Conservation (phyloP, 2,888 invertebrate species). For the Seira ritae region DNA sequence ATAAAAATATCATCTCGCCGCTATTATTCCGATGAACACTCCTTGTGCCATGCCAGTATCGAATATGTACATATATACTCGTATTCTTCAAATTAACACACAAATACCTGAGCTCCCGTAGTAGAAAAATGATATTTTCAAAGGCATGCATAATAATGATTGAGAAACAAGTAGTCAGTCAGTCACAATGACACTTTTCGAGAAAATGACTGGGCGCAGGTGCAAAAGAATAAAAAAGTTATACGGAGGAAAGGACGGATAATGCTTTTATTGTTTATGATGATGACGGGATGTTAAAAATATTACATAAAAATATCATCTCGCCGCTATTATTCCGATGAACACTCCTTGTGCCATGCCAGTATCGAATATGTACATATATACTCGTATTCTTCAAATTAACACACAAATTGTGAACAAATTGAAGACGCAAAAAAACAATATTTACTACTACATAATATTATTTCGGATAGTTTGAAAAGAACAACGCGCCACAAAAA, state of each 20-base stretch:
- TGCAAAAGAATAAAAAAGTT: background rate
- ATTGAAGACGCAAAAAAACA: background rate
- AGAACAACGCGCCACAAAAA: too few relatives aligned
- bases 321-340: background rate
- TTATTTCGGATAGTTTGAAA: too few relatives aligned
- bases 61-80: too few relatives aligned
- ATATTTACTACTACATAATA: background rate
- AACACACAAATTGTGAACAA: constrained; percentile 29
- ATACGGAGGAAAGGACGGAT: background rate
- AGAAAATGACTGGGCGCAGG: background rate
- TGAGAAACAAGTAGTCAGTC: background rate
- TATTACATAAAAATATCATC: background rate
- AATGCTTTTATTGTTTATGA: background rate
- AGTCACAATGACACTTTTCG: background rate
- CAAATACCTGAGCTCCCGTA: background rate
- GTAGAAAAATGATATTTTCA: background rate
- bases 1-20: too few relatives aligned
- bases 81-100: too few relatives aligned
- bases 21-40: too few relatives aligned
- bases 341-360: too few relatives aligned
- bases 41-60: too few relatives aligned
- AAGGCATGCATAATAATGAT: background rate
- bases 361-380: too few relatives aligned
- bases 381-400: constrained; percentile 47
- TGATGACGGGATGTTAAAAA: background rate